A percentile compares a stretch with the other conserved stretches of the same genome.
These are phyloP conservation scores for Congeria kusceri DNA, from an alignment of 2,888 invertebrate species.

Conservation along the genomic window DNA sequence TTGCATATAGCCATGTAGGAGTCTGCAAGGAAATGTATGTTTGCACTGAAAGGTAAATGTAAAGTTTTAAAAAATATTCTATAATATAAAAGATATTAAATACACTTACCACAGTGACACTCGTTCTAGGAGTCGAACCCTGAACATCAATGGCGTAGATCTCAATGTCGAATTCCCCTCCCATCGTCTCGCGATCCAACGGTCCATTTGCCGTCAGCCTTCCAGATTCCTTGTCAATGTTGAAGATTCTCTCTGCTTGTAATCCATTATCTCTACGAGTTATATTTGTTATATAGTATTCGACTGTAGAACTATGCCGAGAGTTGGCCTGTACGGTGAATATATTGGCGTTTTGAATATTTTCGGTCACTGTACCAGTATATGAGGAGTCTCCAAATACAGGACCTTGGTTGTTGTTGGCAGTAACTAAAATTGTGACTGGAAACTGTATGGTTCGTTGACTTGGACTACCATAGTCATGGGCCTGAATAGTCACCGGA, in stretches of 20 bases:
- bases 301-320: slow-evolving; percentile 87
- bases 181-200: slow-evolving; percentile 78
- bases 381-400: slow-evolving; percentile 83
- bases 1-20: no score
- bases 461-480: slow-evolving; percentile 65
- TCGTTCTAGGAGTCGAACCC: slow-evolving; percentile 75
- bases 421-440: slow-evolving; percentile 65
- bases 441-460: slow-evolving; percentile 55
- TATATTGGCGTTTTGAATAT: slow-evolving; percentile 94
- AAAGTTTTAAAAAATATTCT: no score
- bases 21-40: no score
- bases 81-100: no score
- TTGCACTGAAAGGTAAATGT: no score
- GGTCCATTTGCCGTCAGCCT: slow-evolving; percentile 67
- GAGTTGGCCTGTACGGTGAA: slow-evolving; percentile 88
- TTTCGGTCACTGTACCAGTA: slow-evolving; percentile 94
- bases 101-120: slow-evolving; percentile 77
- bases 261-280: slow-evolving; percentile 87
- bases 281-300: slow-evolving; percentile 93
- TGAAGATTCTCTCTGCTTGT: slow-evolving; percentile 72
- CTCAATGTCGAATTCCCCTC: slow-evolving; percentile 75
- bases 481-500: slow-evolving; percentile 66
- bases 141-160: slow-evolving; percentile 77
- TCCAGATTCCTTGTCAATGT: slow-evolving; percentile 74
- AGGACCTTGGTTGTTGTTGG: slow-evolving; percentile 64